Percentiles rank a stretch among this genome's conserved stretches.
These are phyloP conservation scores for Orthonyx spaldingii DNA, from an alignment of 2,113 vertebrate genomes.

Conservation along the genomic window DNA sequence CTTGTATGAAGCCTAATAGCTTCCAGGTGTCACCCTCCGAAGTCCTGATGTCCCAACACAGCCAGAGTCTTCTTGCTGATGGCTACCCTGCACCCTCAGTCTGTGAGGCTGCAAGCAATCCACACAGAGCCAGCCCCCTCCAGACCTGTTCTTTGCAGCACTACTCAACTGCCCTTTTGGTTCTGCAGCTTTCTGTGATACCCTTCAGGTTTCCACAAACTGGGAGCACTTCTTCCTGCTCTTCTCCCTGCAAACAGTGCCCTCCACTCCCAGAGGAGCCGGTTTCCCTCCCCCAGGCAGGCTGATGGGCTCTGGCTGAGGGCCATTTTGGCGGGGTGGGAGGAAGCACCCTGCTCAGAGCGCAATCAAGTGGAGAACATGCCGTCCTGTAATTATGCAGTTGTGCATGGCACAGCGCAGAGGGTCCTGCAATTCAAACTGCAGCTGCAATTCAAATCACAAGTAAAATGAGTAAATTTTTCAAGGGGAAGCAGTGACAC, in stretches of 20 bases:
- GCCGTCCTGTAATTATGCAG: background rate
- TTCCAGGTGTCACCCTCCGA: background rate
- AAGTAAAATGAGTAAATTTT: background rate
- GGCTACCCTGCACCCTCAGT: background rate
- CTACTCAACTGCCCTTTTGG: background rate
- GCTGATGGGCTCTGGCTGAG: background rate
- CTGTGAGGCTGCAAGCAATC: background rate
- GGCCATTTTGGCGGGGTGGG: background rate
- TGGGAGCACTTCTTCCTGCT: background rate
- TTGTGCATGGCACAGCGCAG: background rate
- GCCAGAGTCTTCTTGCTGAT: background rate
- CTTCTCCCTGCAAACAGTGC: background rate
- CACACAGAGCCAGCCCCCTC: background rate
- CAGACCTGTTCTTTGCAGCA: background rate
- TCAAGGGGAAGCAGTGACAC: background rate
- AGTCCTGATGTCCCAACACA: background rate
- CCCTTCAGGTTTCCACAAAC: background rate
- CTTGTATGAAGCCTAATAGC: background rate
- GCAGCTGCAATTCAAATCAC: background rate
- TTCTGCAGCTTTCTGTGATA: background rate
- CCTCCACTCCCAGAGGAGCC: background rate
- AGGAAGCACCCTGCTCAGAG: background rate
- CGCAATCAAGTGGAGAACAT: background rate
- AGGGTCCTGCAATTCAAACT: background rate
- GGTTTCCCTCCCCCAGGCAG: background rate